Conservation (phyloP, 2,797 vertebrate species). For the Sebastes umbrosus region DNA sequence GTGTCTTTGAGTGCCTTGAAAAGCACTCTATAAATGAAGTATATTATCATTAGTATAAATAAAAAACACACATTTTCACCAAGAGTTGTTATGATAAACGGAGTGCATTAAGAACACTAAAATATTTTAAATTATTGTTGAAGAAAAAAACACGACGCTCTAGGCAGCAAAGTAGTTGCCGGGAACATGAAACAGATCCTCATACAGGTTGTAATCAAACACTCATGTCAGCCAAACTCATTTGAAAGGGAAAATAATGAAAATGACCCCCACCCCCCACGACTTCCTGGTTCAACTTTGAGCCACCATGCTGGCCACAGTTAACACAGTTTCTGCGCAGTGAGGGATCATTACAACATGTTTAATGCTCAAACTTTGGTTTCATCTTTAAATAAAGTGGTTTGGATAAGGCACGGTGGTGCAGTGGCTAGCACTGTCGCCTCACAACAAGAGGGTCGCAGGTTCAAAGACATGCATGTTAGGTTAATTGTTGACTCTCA, state of each 20-base stretch:
- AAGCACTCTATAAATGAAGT: background rate
- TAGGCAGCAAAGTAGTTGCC: background rate
- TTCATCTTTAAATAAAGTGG: background rate
- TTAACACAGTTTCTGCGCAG: background rate
- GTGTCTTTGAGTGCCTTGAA: background rate
- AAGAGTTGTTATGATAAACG: background rate
- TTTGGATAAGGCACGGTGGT: background rate
- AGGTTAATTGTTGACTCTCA: too few relatives aligned
- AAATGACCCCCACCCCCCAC: accelerated
- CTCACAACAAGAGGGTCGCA: too few relatives aligned
- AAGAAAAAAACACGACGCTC: background rate
- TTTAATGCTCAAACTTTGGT: background rate
- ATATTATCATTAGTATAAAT: background rate
- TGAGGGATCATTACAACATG: background rate
- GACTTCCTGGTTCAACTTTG: background rate
- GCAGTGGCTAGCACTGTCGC: too few relatives aligned
- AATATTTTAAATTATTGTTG: background rate
- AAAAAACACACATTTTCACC: background rate
- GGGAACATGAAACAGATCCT: background rate
- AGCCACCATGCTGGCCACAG: background rate
- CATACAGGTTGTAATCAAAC: background rate
- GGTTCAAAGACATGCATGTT: too few relatives aligned
- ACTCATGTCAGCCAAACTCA: too few relatives aligned
- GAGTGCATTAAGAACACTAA: background rate
- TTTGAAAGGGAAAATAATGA: background rate